phyloP scores from a whole-genome alignment of 2,797 vertebrate genomes.

The Lates japonicus region DNA sequence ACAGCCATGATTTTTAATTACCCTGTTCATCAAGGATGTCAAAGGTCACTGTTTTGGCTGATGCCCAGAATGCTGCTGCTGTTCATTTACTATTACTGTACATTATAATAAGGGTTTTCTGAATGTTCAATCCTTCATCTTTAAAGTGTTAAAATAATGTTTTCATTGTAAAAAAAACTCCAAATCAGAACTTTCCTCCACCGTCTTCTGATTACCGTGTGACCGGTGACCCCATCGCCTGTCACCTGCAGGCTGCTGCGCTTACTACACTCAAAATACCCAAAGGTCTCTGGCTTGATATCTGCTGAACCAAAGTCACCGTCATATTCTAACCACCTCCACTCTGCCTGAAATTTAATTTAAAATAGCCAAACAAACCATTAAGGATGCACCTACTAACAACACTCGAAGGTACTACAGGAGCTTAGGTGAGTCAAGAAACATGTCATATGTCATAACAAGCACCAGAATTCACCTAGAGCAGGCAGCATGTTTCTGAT shows the following conservation, averaged over 20 bases:
- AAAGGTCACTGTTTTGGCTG: no score
- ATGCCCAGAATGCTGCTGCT: no score
- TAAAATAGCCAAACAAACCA: background rate
- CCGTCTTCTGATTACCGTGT: slow-evolving; percentile 28
- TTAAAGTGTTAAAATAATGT: slow-evolving; percentile 1
- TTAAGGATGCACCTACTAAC: background rate
- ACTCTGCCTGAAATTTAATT: slow-evolving; percentile 7
- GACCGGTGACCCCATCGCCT: slow-evolving; percentile 27
- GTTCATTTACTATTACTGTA: no score
- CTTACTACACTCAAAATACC: slow-evolving; percentile 36
- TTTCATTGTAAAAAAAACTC: background rate
- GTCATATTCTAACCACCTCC: slow-evolving; percentile 18
- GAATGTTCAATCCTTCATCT: no score
- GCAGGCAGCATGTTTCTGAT: background rate
- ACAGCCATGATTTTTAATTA: no score
- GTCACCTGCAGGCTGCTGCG: slow-evolving; percentile 55
- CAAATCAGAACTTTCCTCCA: slow-evolving; percentile 10
- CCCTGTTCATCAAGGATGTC: no score
- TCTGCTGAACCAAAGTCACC: slow-evolving; percentile 25
- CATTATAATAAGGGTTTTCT: no score
- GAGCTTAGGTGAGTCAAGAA: background rate
- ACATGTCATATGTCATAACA: slow-evolving; percentile 8
- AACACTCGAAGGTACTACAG: background rate
- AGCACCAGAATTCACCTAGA: background rate
- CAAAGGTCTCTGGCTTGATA: slow-evolving; percentile 43